Percentiles rank a stretch among this genome's conserved stretches.
These are phyloP conservation scores for Oenanthe melanoleuca DNA, from an alignment of 2,113 vertebrate genomes.

Conservation along the genomic window DNA sequence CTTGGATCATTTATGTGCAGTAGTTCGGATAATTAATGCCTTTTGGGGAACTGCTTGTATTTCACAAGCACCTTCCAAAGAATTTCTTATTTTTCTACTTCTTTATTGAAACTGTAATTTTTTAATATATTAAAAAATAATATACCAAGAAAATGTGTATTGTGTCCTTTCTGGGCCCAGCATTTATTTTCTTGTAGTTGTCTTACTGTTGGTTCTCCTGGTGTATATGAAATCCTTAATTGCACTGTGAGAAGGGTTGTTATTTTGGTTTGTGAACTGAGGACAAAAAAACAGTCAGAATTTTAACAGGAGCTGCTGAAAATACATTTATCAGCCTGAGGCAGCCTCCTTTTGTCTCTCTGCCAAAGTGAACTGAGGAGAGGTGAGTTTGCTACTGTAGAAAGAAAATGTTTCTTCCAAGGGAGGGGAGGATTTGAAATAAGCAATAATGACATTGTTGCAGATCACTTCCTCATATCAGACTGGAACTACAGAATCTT, in stretches of 20 bases:
- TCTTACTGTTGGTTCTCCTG: neutral
- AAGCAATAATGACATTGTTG: neutral
- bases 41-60: neutral
- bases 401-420: neutral
- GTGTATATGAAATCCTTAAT: neutral
- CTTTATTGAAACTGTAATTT: constrained; percentile 49
- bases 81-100: constrained; percentile 62
- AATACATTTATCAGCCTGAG: neutral
- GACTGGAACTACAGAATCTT: neutral
- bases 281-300: neutral
- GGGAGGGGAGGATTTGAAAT: neutral
- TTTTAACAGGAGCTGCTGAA: neutral
- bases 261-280: neutral
- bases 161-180: neutral
- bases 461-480: fast-evolving
- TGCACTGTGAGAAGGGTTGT: neutral
- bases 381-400: neutral
- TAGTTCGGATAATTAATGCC: neutral
- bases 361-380: neutral
- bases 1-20: neutral
- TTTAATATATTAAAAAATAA: constrained; percentile 45
- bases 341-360: neutral
- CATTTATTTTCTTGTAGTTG: neutral
- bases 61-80: constrained; percentile 37
- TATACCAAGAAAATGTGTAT: constrained; percentile 19